These are phyloP conservation scores for Noctua comes DNA, from an alignment of 2,888 invertebrate genomes.

Conservation along the genomic window DNA sequence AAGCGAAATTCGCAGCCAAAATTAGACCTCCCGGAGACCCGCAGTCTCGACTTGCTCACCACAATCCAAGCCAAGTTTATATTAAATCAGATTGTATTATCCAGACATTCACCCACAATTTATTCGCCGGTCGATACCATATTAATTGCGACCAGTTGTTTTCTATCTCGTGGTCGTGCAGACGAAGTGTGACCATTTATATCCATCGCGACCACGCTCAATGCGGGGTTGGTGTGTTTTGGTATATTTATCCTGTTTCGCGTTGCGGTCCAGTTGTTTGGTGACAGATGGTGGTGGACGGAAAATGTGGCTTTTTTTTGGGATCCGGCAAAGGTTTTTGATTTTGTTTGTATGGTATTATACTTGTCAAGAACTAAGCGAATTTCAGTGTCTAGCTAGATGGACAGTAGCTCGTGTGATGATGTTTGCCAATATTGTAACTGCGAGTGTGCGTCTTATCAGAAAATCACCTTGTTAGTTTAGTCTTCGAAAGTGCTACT, in stretches of 20 bases:
- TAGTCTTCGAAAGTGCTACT: neutral
- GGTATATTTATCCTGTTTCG: slow-evolving; percentile 54
- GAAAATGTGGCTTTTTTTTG: slow-evolving; percentile 28
- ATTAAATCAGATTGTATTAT: slow-evolving; percentile 49
- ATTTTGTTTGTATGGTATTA: neutral
- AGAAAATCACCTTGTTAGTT: neutral
- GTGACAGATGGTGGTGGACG: slow-evolving; percentile 40
- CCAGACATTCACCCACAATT: slow-evolving; percentile 50
- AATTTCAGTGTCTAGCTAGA: neutral
- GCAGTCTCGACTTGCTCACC: neutral
- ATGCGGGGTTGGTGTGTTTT: slow-evolving; percentile 46
- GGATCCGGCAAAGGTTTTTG: neutral
- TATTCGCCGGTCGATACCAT: slow-evolving; percentile 61
- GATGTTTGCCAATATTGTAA: neutral
- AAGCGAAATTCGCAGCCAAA: slow-evolving; percentile 12
- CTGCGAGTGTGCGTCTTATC: neutral
- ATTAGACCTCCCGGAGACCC: neutral
- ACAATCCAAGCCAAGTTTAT: slow-evolving; percentile 34
- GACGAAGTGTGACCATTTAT: slow-evolving; percentile 59
- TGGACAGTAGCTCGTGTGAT: neutral
- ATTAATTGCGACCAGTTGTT: slow-evolving; percentile 65
- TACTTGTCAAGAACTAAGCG: neutral
- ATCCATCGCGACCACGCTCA: slow-evolving; percentile 55
- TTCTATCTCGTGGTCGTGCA: slow-evolving; percentile 35
- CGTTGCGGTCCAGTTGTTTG: slow-evolving; percentile 28